These are phyloP conservation scores for Lamellibrachia satsuma DNA, from an alignment of 2,888 invertebrate species.

Conservation along the genomic window DNA sequence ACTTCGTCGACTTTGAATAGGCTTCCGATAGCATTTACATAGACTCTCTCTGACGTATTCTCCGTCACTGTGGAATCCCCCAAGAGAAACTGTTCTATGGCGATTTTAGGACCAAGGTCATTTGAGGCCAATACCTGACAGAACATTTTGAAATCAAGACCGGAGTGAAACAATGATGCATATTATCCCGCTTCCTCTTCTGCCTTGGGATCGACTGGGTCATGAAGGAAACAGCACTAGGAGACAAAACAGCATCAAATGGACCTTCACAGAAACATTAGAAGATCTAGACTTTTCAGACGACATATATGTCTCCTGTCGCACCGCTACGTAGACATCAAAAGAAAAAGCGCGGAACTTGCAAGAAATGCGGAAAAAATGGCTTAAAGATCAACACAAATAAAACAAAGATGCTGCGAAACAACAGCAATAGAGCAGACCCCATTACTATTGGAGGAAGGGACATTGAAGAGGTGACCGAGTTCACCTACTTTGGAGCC, in stretches of 20 bases:
- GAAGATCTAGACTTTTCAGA: constrained; percentile 33
- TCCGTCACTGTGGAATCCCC: constrained; percentile 29
- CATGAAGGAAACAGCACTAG: constrained; percentile 29
- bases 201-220: constrained; percentile 31
- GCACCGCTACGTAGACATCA: constrained; percentile 18
- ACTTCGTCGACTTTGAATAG: constrained; percentile 32
- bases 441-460: neutral
- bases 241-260: constrained; percentile 27
- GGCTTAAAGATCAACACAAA: constrained; percentile 23
- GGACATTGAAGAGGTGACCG: constrained; percentile 2
- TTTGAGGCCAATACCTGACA: neutral
- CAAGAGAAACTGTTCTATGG: constrained; percentile 22
- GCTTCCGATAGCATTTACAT: constrained; percentile 27
- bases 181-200: constrained; percentile 29
- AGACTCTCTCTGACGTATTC: constrained; percentile 29
- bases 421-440: constrained; percentile 14
- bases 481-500: constrained; percentile 6
- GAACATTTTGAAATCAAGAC: constrained; percentile 33
- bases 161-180: constrained; percentile 36
- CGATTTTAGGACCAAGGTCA: constrained; percentile 21
- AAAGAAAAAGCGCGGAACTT: constrained; percentile 14
- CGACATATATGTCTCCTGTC: constrained; percentile 29
- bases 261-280: constrained; percentile 24
- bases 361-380: neutral
- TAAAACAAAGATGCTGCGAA: constrained; percentile 25